phyloP scores from a whole-genome alignment of 2,888 invertebrate genomes.

The Synanthedon andrenaeformis region DNA sequence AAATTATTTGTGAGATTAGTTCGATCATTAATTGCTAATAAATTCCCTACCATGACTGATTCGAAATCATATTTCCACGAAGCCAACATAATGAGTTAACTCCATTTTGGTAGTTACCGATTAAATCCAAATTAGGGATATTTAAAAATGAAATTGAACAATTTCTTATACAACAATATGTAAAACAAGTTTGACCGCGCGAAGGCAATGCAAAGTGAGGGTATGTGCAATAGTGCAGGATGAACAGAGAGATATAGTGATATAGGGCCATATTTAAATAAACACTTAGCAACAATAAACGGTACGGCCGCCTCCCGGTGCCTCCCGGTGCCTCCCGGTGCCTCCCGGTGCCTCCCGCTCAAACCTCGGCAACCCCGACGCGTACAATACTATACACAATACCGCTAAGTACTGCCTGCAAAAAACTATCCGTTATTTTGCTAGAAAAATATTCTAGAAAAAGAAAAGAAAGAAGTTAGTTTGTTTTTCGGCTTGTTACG shows the following conservation, averaged over 20 bases:
- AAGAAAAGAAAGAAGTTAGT: neutral
- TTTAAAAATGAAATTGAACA: no score
- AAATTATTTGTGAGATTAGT: no score
- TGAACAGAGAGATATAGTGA: conserved; percentile 19
- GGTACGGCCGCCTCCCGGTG: conserved; percentile 19
- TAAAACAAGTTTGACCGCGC: no score
- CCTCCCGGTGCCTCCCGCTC: conserved; percentile 27
- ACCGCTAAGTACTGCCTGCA: conserved; percentile 14
- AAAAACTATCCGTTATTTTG: conserved; percentile 2
- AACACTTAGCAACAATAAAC: conserved; percentile 57
- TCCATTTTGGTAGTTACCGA: no score
- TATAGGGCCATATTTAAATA: conserved; percentile 36
- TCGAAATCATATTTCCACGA: no score
- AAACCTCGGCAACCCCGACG: conserved; percentile 18
- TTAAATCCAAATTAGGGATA: no score
- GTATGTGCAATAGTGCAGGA: conserved; percentile 1
- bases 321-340: conserved; percentile 27
- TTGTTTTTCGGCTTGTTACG: no score
- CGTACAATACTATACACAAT: conserved; percentile 3
- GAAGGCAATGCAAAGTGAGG: neutral
- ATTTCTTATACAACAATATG: no score
- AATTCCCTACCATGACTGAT: no score
- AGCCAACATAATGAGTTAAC: no score
- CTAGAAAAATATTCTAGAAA: neutral
- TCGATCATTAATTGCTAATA: no score